Percentiles rank a stretch among this genome's conserved stretches.
Conservation (phyloP, 2,113 vertebrate genomes). For the Carettochelys insculpta region DNA sequence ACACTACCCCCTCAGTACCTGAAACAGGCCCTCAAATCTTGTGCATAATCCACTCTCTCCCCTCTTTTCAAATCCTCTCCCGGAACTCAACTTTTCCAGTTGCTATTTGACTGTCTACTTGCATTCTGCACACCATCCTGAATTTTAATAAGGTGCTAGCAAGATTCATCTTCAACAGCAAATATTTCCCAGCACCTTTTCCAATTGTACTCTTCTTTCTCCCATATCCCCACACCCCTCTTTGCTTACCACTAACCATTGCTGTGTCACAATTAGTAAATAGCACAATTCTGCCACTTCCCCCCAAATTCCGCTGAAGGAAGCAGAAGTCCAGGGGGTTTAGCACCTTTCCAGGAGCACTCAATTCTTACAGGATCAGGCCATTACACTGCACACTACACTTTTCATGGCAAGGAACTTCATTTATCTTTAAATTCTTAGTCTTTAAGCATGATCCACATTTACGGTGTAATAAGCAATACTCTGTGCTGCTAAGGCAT, state of each 20-base stretch:
- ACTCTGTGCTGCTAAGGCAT: background rate
- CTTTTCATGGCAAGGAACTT: background rate
- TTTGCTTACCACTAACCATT: background rate
- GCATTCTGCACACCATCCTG: background rate
- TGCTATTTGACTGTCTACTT: background rate
- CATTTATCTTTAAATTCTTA: background rate
- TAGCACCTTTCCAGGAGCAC: background rate
- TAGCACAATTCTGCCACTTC: background rate
- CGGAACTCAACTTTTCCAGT: background rate
- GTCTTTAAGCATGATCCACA: background rate
- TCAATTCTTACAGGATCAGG: background rate
- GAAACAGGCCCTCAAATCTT: background rate
- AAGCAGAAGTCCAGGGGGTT: background rate
- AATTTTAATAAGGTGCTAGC: background rate
- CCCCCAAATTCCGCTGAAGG: background rate
- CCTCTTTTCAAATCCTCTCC: background rate
- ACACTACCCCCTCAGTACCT: background rate
- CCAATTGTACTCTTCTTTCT: background rate
- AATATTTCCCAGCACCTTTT: background rate
- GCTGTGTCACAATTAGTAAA: background rate
- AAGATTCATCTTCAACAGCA: background rate
- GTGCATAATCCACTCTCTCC: background rate
- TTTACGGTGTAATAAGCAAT: background rate
- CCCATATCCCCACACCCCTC: fast-evolving
- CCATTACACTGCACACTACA: background rate